Evolutionary conservation across 2,888 invertebrate genomes (phyloP), one percentile per base, ranked within the genome.

Genomic region (Machimus rusticus): DNA sequence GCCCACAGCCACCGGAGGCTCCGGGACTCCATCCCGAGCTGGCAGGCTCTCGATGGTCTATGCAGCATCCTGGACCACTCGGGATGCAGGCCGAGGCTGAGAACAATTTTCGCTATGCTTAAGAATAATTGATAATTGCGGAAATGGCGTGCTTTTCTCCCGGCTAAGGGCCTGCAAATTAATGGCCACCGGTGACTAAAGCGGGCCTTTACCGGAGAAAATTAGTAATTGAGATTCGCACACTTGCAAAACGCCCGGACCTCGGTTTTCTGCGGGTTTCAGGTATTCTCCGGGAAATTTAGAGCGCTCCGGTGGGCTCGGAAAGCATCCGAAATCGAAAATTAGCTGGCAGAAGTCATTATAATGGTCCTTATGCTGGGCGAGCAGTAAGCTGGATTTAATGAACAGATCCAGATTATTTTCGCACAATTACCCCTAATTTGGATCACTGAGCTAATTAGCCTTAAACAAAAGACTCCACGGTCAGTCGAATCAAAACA

Each of bases 101-200:
- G 74, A 85, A 74, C 85, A 85, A 85, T 85, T 85, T 85, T 85
- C 85, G 46, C 74, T 74, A 37, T 74, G 74, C 74, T 85, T 85
- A 85, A 85, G 74, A 74, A 85, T 85, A 85, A 85, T 85, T 85
- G 85, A 85, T 85, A 85, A 85, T 85, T 85, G 85, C 74, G 85
- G 51, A 74, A 85, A 85, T 66, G 74, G 39, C 31, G 43, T 74
- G 85, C 85, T 43, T 85, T 51, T 85, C 57, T 74, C 43, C 74
- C 5, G n/a, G n/a, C 8, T 57, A 31, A 85, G 43, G 8, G 46
- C 23, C 81, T 51, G 82, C 82, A 82, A 82, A 82, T 82, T 82
- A 82, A 82, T 82, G 82, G 39, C 66, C 66, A 57, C 28, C 31
- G 51, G 28, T 79, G 79, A 51, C 46, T 31, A 28, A 79, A 79